Conservation (phyloP, 53 echinoderm and acorn worm genomes). For the Holothuria scabra region DNA sequence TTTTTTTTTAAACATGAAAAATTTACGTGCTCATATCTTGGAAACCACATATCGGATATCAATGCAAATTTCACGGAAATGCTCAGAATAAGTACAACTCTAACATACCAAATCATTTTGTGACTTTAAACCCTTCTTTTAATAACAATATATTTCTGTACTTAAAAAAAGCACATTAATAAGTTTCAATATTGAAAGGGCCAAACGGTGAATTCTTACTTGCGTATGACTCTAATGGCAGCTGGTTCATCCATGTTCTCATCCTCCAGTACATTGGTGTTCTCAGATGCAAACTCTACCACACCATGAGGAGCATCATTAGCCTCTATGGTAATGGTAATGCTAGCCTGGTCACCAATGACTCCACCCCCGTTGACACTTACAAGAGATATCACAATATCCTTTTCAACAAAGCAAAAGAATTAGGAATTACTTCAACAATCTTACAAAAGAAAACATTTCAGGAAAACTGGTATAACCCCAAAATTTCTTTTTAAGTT, state of each 20-base stretch:
- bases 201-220: slow-evolving; percentile 49
- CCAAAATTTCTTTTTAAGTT: too few relatives aligned
- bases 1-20: too few relatives aligned
- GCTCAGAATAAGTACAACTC: too few relatives aligned
- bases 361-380: slow-evolving; percentile 92
- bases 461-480: too few relatives aligned
- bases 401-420: slow-evolving; percentile 44
- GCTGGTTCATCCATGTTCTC: slow-evolving; percentile 56
- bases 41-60: too few relatives aligned
- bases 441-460: too few relatives aligned
- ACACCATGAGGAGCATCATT: slow-evolving; percentile 97
- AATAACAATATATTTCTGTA: too few relatives aligned
- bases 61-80: too few relatives aligned
- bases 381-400: slow-evolving; percentile 74
- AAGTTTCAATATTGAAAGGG: background rate
- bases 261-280: slow-evolving; percentile 73
- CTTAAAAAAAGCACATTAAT: background rate
- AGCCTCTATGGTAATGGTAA: slow-evolving; percentile 76
- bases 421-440: too few relatives aligned
- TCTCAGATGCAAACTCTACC: slow-evolving; percentile 73
- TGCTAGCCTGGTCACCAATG: slow-evolving; percentile 76
- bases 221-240: slow-evolving; percentile 73
- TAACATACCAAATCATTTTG: too few relatives aligned
- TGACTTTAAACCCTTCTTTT: too few relatives aligned
- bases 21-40: too few relatives aligned